Conservation (phyloP, 2,888 invertebrate genomes). For the Tenthredo mesomela region DNA sequence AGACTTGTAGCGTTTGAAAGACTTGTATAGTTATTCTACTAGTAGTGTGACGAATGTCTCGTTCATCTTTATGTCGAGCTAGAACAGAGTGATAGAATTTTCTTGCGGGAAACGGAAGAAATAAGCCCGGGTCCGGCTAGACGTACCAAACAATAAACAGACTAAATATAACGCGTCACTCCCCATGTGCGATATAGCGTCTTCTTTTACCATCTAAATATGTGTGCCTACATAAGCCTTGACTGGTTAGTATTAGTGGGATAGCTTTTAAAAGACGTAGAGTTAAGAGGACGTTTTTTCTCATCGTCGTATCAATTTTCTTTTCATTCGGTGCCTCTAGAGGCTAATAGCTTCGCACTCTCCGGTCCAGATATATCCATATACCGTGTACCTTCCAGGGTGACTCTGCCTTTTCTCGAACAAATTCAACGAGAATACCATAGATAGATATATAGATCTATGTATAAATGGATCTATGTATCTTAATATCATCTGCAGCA, state of each 20-base stretch:
- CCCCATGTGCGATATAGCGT: conserved; percentile 22
- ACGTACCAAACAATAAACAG: conserved; percentile 51
- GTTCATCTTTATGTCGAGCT: neutral
- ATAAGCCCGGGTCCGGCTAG: conserved; percentile 27
- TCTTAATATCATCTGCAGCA: conserved; percentile 27
- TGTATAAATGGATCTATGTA: conserved; percentile 6
- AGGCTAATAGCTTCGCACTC: conserved; percentile 44
- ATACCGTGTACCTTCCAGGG: conserved; percentile 23
- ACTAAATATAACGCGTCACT: conserved; percentile 50
- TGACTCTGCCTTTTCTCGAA: conserved; percentile 23
- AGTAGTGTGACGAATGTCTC: neutral
- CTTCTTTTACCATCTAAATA: neutral
- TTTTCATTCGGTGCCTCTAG: conserved; percentile 41
- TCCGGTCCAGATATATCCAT: conserved; percentile 33
- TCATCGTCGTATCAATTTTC: conserved; percentile 44
- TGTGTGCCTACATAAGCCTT: neutral
- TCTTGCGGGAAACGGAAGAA: conserved; percentile 20
- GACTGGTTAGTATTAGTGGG: conserved; percentile 11
- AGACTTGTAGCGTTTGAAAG: neutral
- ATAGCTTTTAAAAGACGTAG: conserved; percentile 42
- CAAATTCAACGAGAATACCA: conserved; percentile 7
- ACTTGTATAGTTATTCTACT: neutral
- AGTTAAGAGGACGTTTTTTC: conserved; percentile 43
- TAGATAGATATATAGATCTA: neutral
- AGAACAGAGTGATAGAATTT: conserved; percentile 10